Evolutionary conservation across 2,113 vertebrate genomes (phyloP).

Genomic region (Canis aureus): DNA sequence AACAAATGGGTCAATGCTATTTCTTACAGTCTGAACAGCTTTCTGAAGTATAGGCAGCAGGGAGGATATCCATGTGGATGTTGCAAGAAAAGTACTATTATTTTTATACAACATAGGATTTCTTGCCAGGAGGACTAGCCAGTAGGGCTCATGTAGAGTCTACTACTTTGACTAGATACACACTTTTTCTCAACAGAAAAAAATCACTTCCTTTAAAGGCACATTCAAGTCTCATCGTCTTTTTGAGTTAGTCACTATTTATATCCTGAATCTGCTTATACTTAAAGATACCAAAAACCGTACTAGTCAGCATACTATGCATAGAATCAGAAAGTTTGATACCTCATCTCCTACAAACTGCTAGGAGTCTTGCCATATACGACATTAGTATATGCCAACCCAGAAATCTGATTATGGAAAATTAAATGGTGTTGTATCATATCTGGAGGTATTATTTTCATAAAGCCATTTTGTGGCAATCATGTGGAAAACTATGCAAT

Average conservation of each 20-base stretch:
- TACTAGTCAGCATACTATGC: neutral
- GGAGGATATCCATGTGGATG: neutral
- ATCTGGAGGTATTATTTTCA: neutral
- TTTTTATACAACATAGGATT: neutral
- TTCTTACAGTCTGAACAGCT: neutral
- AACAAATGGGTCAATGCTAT: neutral
- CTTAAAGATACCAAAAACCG: neutral
- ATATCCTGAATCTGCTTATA: neutral
- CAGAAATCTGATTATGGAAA: conserved; percentile 17
- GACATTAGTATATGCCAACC: neutral
- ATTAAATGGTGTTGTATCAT: neutral
- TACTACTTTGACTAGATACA: neutral
- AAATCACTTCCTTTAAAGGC: neutral
- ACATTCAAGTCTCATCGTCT: neutral
- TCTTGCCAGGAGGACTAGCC: neutral
- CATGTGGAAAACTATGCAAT: neutral
- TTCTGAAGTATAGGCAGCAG: neutral
- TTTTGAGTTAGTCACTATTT: neutral
- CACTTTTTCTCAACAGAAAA: neutral
- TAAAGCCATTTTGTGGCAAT: neutral
- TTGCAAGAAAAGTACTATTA: neutral
- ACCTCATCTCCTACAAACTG: neutral
- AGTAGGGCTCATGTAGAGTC: neutral
- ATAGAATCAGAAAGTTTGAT: neutral
- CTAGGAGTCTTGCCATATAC: too few relatives aligned